A percentile compares a stretch with the other conserved stretches of the same genome.
Evolutionary conservation across 2,113 vertebrate species (phyloP).

Genomic region (Centropus bengalensis): DNA sequence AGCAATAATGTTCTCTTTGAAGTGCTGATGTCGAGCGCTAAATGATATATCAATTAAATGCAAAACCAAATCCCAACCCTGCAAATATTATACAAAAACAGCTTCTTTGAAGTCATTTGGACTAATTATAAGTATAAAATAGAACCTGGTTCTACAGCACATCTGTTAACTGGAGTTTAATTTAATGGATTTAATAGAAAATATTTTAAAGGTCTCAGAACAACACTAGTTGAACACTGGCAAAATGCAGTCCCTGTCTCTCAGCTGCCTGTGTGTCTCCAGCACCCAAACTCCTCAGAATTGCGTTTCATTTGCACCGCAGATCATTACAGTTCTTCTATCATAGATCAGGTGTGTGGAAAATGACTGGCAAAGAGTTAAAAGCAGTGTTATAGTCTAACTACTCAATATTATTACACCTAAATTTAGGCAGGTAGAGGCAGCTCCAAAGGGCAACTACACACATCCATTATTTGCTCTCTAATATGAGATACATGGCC

Average conservation of each 20-base stretch:
- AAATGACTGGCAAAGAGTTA: accelerated
- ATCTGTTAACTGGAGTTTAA: background rate
- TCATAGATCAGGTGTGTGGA: background rate
- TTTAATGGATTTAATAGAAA: background rate
- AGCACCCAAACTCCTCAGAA: background rate
- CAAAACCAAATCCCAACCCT: constrained; percentile 26
- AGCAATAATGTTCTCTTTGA: constrained; percentile 47
- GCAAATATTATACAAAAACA: background rate
- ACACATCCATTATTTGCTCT: background rate
- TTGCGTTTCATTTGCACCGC: background rate
- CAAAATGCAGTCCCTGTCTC: background rate
- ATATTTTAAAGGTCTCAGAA: background rate
- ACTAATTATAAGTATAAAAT: constrained; percentile 41
- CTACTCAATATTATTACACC: background rate
- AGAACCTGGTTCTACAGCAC: background rate
- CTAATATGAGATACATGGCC: background rate
- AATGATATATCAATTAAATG: constrained; percentile 44
- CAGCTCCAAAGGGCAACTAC: background rate
- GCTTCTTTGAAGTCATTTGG: constrained; percentile 49
- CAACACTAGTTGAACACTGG: background rate
- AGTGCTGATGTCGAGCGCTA: constrained; percentile 35
- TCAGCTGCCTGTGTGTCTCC: background rate
- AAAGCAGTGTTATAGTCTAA: background rate
- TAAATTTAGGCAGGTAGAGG: background rate
- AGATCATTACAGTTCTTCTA: background rate